Base-by-base conservation (phyloP, 2,797 vertebrate species). In the Bryconaethiops microstoma region DNA sequence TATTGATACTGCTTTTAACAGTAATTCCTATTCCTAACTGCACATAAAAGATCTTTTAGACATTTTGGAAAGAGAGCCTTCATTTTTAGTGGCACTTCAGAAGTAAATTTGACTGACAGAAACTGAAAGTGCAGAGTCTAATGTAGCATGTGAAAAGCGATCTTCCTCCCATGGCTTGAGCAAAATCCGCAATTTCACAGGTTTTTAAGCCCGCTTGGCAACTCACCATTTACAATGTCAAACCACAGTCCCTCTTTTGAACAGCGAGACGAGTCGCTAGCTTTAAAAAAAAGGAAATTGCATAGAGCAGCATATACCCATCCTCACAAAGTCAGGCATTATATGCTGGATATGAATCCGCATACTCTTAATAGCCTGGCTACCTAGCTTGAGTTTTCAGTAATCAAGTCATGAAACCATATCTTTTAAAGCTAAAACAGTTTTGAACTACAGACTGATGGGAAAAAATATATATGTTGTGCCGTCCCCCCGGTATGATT, bases 401-500 rank as follows among this genome's bases (percentile, higher is more conserved):
- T 74, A 77, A 77, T 62, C 75, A 57, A 81, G 57, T 75, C 48
- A 76, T 55, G 64, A 72, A 25, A 59, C 5, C 59, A 13, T 63
- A 52, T 75, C 29, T 75, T 75, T 57, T 54, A 65, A 55, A 76
- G 23, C 25, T 35, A 72, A 72, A 50, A 52, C 71, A 45, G 69
- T 39, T 48, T 62, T 7, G 21, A 64, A 45, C 59, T 76, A 59
- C 16, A 54, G 17, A 42, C 14, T 23, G 64, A 21, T 6, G 39
- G 60, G 12, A 14, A 55, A 54, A 23, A 5, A 2, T n/a, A n/a
- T n/a, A 69, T 57, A 29, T 57, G 55, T 59, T 55, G 48, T 73
- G 25, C 17, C 63, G 62, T 14, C 62, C 64, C 50, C 73, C 40
- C 55, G 42, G 60, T 78, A 55, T 59, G 67, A 85, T 83, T 88